A percentile compares a stretch with the other conserved stretches of the same genome.
These are phyloP conservation scores for Apogon talboti DNA, from an alignment of 2,797 vertebrate species.

Conservation along the genomic window DNA sequence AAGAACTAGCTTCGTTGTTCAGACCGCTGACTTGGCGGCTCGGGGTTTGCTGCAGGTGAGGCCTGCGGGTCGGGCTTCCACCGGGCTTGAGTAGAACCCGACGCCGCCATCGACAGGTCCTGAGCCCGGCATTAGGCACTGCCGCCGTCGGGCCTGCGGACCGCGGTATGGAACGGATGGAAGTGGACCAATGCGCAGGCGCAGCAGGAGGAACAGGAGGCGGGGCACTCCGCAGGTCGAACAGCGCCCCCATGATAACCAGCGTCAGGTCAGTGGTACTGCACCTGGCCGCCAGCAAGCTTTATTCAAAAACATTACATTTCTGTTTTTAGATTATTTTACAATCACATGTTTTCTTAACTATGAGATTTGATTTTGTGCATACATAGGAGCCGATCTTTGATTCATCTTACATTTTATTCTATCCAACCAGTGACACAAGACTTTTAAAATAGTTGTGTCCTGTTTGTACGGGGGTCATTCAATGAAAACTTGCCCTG, in stretches of 20 bases:
- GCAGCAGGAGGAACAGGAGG: conserved; percentile 78
- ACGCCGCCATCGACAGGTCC: conserved; percentile 60
- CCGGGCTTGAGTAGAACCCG: conserved; percentile 76
- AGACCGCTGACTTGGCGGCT: conserved; percentile 65
- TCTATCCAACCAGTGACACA: neutral
- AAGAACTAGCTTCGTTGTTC: conserved; percentile 30
- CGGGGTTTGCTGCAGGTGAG: conserved; percentile 71
- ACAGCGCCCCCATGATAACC: conserved; percentile 88
- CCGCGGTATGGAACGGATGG: conserved; percentile 84
- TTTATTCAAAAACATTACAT: neutral
- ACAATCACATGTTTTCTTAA: no score
- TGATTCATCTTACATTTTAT: neutral
- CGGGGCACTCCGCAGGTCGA: conserved; percentile 84
- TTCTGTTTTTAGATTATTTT: neutral
- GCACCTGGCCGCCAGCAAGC: neutral
- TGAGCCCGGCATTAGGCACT: conserved; percentile 56
- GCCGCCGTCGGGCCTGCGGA: conserved; percentile 62
- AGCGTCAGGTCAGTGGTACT: conserved; percentile 81
- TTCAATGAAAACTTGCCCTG: no score
- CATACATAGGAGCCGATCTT: neutral
- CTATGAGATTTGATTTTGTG: neutral
- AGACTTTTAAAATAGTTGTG: no score
- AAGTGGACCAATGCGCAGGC: conserved; percentile 89
- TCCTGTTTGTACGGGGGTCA: no score
- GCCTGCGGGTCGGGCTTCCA: conserved; percentile 88